phyloP scores from a whole-genome alignment of 2,797 vertebrate species.

The Rhinogobio ventralis region DNA sequence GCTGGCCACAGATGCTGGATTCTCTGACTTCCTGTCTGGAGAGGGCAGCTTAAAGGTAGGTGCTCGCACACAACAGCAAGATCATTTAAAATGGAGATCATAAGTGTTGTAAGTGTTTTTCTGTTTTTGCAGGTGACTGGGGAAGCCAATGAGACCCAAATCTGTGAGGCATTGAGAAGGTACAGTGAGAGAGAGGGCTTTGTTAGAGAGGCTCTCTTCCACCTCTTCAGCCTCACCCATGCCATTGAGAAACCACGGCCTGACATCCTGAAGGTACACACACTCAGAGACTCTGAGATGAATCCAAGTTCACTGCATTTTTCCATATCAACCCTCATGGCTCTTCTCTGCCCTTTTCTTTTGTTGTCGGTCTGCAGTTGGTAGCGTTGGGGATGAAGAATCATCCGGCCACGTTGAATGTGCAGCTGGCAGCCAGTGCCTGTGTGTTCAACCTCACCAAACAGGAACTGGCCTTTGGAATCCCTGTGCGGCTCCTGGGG shows the following conservation, averaged over 20 bases:
- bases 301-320: conserved; percentile 23
- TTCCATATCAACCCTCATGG: background rate
- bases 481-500: conserved; percentile 93
- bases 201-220: conserved; percentile 96
- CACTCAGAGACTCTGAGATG: background rate
- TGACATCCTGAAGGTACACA: conserved; percentile 93
- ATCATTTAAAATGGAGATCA: background rate
- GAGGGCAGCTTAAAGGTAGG: conserved; percentile 91
- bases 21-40: conserved; percentile 93
- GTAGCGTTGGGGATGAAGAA: conserved; percentile 98
- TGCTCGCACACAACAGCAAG: background rate
- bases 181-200: conserved; percentile 98
- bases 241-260: conserved; percentile 96
- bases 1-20: conserved; percentile 95
- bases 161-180: conserved; percentile 93
- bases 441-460: conserved; percentile 99
- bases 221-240: conserved; percentile 96
- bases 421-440: conserved; percentile 96
- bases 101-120: background rate
- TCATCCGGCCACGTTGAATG: conserved; percentile 93
- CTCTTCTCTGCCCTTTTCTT: background rate
- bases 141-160: conserved; percentile 97
- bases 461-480: conserved; percentile 93
- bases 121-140: conserved; percentile 87
- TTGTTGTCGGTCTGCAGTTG: conserved; percentile 76